phyloP scores from a whole-genome alignment of 92 coral and sea anemone genomes.

The Parazoanthus swiftii region DNA sequence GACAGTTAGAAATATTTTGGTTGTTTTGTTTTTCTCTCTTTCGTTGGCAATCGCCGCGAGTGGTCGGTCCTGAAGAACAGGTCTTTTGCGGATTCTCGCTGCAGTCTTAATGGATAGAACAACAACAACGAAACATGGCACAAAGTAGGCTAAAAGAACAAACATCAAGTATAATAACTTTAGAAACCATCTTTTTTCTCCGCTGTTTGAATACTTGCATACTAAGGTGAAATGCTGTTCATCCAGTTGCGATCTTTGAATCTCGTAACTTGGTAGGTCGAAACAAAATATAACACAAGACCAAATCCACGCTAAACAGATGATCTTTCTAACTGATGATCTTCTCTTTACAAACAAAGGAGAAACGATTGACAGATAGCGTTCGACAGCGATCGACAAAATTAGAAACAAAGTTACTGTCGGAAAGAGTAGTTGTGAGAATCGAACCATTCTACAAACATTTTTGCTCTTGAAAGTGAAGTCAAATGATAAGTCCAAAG shows the following conservation, averaged over 20 bases:
- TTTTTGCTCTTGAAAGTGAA: background rate
- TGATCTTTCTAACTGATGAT: background rate
- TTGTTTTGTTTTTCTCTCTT: background rate
- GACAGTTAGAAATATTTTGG: too few species aligned
- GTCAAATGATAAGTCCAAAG: background rate
- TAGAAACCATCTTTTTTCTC: background rate
- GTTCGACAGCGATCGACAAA: background rate
- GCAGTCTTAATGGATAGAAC: background rate
- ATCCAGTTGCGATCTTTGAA: background rate
- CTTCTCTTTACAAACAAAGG: background rate
- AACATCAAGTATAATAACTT: background rate
- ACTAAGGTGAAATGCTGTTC: background rate
- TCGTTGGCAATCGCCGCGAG: background rate
- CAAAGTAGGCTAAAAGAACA: background rate
- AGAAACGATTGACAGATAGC: background rate
- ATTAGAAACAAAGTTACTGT: background rate
- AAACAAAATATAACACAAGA: background rate
- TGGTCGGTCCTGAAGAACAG: background rate
- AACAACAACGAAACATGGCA: background rate
- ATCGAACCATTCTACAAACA: background rate
- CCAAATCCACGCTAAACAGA: constrained; percentile 2
- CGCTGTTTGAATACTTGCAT: background rate
- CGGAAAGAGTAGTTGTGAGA: background rate
- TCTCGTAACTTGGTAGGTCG: background rate
- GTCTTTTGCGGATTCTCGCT: background rate